Evolutionary conservation across 2,797 vertebrate genomes (phyloP), one percentile per base, ranked within the genome.

Genomic region (Potorous gilbertii): DNA sequence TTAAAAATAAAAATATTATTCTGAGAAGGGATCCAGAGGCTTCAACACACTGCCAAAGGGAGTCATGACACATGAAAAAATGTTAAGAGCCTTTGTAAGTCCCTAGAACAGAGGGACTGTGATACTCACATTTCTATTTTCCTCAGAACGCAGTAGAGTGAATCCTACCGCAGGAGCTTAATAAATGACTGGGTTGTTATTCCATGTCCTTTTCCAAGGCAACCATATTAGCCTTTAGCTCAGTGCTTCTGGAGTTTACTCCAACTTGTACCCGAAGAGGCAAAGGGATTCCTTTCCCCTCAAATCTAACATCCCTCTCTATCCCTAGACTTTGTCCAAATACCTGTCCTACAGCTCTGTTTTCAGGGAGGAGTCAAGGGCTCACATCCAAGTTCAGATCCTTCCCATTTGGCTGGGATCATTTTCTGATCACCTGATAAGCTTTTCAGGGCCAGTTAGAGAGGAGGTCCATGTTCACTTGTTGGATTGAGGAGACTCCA

Each of bases 321-420:
- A 28, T 89, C 40, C 59, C 5, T n/a, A 21, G 34, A 40, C 56
- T 52, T 3, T 56, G 31, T 94, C 54, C 34, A 87, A 57, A 46
- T 92, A 8, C 40, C 93, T 13, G 24, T 11, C 6, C 57, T 54
- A 50, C 46, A 94, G 18, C 34, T 90, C 12, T 4, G 29, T 29
- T 56, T 90, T 57, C 57, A 90, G 90, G 66, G 99, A 99, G 98
- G 99, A 93, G 87, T 28, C 50, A 56, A 91, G 56, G 95, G 66
- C 57, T 54, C 87, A 87, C 66, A 31, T 93, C 92, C 95, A 96
- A 93, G 14, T 27, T 14, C 59, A 95, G 90, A 94, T 56, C 93
- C 59, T 96, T 96, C 8, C 11, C 1, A 62, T 46, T 90, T 96
- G 91, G 93, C 89, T 50, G 5, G 1, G n/a, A 74, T 29, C 91